phyloP scores from a whole-genome alignment of 2,113 vertebrate genomes.

The Odontesthes bonariensis region DNA sequence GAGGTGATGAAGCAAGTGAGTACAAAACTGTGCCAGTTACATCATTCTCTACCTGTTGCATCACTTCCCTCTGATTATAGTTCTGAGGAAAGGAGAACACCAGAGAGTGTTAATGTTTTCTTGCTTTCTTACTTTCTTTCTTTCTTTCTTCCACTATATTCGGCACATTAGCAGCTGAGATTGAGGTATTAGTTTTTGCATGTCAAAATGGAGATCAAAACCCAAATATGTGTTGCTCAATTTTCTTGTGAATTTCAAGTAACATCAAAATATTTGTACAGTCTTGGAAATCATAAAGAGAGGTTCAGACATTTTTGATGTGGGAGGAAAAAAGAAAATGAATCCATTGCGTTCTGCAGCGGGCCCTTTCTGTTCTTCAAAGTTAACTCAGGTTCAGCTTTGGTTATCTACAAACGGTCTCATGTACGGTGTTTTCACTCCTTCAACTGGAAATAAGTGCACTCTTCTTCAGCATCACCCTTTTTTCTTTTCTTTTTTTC shows the following conservation, averaged over 20 bases:
- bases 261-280: slow-evolving; percentile 74
- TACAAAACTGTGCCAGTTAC: slow-evolving; percentile 77
- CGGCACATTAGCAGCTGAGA: slow-evolving; percentile 87
- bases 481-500: slow-evolving; percentile 63
- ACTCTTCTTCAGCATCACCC: slow-evolving; percentile 86
- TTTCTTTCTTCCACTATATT: slow-evolving; percentile 57
- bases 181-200: slow-evolving; percentile 98
- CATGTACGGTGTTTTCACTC: slow-evolving; percentile 81
- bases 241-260: slow-evolving; percentile 71
- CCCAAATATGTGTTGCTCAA: slow-evolving; percentile 90
- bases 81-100: slow-evolving; percentile 73
- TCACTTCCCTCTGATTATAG: slow-evolving; percentile 76
- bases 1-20: slow-evolving; percentile 81
- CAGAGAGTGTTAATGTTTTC: slow-evolving; percentile 45
- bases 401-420: slow-evolving; percentile 93
- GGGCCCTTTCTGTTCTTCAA: slow-evolving; percentile 77
- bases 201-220: slow-evolving; percentile 96
- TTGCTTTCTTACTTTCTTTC: slow-evolving; percentile 49
- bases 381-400: slow-evolving; percentile 88
- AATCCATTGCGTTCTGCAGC: slow-evolving; percentile 84
- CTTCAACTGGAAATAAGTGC: slow-evolving; percentile 87
- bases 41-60: slow-evolving; percentile 59
- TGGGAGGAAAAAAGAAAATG: slow-evolving; percentile 76
- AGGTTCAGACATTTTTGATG: slow-evolving; percentile 60
- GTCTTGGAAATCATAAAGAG: slow-evolving; percentile 59